Percentiles rank a stretch among this genome's conserved stretches.
Conservation (phyloP, 2,113 vertebrate genomes). For the Cyanoramphus novaezelandiae region DNA sequence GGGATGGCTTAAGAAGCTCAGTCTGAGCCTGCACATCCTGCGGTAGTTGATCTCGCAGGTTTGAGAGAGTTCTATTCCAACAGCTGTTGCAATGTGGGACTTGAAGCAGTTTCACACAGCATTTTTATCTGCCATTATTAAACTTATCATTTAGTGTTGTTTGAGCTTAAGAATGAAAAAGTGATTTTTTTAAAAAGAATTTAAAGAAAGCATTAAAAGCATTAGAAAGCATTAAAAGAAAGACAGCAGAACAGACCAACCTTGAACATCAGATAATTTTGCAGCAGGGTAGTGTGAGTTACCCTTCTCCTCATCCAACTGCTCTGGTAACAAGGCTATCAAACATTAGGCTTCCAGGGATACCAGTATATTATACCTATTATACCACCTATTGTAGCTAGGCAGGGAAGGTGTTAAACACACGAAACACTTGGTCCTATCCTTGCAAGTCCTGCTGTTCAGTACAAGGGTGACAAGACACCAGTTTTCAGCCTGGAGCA, state of each 20-base stretch:
- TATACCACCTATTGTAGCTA: neutral
- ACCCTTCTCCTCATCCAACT: neutral
- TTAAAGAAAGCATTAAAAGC: no score
- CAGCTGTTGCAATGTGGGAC: neutral
- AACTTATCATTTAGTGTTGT: neutral
- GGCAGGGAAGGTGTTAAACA: neutral
- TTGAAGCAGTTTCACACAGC: neutral
- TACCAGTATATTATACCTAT: no score
- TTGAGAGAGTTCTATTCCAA: neutral
- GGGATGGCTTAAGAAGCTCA: neutral
- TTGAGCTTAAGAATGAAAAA: neutral
- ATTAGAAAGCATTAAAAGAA: neutral
- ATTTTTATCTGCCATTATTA: neutral
- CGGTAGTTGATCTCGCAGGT: neutral
- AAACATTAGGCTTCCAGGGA: neutral
- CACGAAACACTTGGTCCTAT: neutral
- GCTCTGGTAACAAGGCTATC: neutral
- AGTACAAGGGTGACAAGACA: neutral
- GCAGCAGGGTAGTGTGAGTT: fast-evolving
- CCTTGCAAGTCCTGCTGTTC: neutral
- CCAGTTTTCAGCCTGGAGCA: neutral
- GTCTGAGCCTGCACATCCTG: neutral
- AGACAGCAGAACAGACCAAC: neutral
- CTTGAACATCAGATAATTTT: neutral
- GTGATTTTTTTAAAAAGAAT: neutral